Conservation (phyloP, 1,140 invertebrate species). For the Drosophila cardini region DNA sequence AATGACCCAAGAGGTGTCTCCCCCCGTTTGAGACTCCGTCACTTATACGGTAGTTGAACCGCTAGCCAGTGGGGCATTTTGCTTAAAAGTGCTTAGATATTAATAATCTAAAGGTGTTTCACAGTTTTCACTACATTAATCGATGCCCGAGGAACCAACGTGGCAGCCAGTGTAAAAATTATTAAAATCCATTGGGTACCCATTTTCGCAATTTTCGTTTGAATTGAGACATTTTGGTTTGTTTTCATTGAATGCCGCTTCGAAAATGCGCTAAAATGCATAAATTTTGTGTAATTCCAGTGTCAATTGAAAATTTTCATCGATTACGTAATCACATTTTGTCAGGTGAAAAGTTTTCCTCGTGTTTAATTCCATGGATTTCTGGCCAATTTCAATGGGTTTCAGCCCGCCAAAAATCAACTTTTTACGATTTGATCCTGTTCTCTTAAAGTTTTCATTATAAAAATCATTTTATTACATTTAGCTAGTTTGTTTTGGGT, state of each 20-base stretch:
- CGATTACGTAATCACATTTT: constrained; percentile 80
- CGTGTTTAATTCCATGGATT: constrained; percentile 41
- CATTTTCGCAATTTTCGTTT: constrained; percentile 90
- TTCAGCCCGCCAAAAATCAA: constrained; percentile 52
- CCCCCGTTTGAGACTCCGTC: constrained; percentile 60
- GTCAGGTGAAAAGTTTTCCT: constrained; percentile 69
- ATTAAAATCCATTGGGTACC: constrained; percentile 86
- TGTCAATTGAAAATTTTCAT: constrained; percentile 65
- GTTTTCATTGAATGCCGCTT: constrained; percentile 66
- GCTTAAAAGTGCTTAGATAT: constrained; percentile 50
- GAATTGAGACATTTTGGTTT: constrained; percentile 85
- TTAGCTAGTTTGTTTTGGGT: not conserved
- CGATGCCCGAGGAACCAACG: constrained; percentile 53
- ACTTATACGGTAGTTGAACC: constrained; percentile 32
- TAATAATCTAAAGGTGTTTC: constrained; percentile 66
- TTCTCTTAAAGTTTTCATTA: constrained; percentile 18
- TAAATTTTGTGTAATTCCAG: constrained; percentile 50
- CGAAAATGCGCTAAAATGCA: constrained; percentile 65
- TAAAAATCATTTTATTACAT: constrained; percentile 17
- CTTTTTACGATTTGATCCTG: not conserved
- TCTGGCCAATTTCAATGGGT: constrained; percentile 38
- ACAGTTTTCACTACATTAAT: constrained; percentile 57
- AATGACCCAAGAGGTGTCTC: constrained; percentile 59
- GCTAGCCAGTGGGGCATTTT: constrained; percentile 39
- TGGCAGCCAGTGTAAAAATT: constrained; percentile 84